A percentile compares a stretch with the other conserved stretches of the same genome.
These are phyloP conservation scores for Scolopax bukidnonensis DNA, from an alignment of 2,797 vertebrate species.

Conservation along the genomic window DNA sequence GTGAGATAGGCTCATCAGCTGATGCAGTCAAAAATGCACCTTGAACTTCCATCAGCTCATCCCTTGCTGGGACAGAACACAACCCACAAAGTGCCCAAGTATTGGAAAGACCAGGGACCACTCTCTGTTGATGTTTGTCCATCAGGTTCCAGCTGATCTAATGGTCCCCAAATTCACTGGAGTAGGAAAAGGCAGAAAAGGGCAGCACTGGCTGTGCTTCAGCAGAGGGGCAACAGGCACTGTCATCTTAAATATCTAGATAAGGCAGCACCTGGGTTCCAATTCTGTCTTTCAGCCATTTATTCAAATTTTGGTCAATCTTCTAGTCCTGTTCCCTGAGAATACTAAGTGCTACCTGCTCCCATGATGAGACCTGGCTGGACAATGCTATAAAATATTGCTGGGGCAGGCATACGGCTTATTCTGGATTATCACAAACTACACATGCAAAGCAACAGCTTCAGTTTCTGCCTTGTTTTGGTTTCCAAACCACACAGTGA, in stretches of 20 bases:
- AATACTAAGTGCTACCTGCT: background rate
- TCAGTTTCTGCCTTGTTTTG: background rate
- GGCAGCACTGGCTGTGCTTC: background rate
- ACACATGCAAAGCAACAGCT: background rate
- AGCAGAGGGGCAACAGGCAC: background rate
- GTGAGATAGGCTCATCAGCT: background rate
- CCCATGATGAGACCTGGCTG: background rate
- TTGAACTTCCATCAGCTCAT: background rate
- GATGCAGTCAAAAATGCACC: background rate
- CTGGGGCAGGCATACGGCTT: background rate
- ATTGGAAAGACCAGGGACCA: background rate
- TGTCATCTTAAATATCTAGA: background rate
- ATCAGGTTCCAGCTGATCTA: background rate
- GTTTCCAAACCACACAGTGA: background rate
- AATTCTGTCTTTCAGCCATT: background rate
- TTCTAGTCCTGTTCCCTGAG: background rate
- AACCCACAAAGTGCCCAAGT: background rate
- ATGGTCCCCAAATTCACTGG: background rate
- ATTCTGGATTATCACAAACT: background rate
- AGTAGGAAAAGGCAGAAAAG: background rate
- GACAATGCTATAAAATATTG: background rate
- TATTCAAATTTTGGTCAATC: background rate
- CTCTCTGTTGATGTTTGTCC: accelerated
- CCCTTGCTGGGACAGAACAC: background rate
- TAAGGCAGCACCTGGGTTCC: background rate